Conservation (phyloP, 1,140 invertebrate species). For the Camponotus floridanus region DNA sequence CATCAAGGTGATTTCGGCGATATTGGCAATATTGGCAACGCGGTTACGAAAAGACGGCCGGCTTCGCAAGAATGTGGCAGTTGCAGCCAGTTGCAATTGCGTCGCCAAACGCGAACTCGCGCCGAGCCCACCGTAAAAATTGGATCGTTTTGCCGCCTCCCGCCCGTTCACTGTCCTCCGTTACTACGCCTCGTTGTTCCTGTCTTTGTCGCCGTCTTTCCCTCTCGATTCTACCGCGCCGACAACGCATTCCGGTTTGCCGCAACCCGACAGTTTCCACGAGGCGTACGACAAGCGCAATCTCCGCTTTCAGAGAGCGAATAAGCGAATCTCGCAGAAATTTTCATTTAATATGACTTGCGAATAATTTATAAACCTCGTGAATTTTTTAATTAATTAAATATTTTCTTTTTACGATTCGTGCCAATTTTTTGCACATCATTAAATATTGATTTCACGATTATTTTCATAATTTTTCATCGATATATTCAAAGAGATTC, state of each 20-base stretch:
- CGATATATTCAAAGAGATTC: not conserved
- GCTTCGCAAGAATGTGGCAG: constrained; percentile 11
- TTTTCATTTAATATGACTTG: not conserved
- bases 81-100: constrained; percentile 2
- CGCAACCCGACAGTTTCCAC: constrained; percentile 39
- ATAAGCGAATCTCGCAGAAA: constrained; percentile 3
- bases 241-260: constrained; percentile 43
- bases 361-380: not conserved
- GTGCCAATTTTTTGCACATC: not conserved
- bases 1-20: constrained; percentile 6
- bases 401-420: not conserved
- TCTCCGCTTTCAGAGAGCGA: constrained; percentile 28
- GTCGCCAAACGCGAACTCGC: constrained; percentile 59
- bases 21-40: not conserved
- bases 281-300: constrained; percentile 4
- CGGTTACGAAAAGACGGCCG: not conserved
- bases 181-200: constrained; percentile 52
- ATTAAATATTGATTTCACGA: not conserved
- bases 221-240: constrained; percentile 26
- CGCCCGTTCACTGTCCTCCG: constrained; percentile 36
- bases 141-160: constrained; percentile 56
- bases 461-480: not conserved
- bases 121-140: constrained; percentile 58
- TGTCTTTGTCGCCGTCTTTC: constrained; percentile 43
- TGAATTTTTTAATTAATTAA: constrained; percentile 12